phyloP scores from a whole-genome alignment of 2,113 vertebrate genomes.

The Hiodon alosoides region DNA sequence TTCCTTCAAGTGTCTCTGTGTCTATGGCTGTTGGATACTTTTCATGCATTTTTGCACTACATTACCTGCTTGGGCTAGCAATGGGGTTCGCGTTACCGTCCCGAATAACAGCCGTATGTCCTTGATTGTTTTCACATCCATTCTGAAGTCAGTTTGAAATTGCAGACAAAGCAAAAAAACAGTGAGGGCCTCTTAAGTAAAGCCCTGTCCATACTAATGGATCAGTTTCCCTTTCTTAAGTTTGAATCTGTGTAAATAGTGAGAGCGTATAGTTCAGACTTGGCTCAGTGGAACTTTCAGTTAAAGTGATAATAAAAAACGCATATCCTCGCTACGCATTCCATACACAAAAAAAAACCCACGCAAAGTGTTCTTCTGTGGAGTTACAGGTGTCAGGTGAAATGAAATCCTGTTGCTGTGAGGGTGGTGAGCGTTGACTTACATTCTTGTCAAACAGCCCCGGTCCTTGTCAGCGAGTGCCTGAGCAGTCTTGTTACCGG shows the following conservation, averaged over 20 bases:
- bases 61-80: not conserved
- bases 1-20: not conserved
- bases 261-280: too few species aligned
- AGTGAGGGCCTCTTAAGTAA: too few species aligned
- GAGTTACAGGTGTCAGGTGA: not conserved
- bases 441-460: constrained; percentile 15
- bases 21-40: not conserved
- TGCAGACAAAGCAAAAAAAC: too few species aligned
- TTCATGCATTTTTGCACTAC: not conserved
- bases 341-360: not conserved
- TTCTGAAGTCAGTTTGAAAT: not conserved
- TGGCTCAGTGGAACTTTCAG: too few species aligned
- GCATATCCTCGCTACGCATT: not conserved
- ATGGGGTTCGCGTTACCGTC: not conserved
- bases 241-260: too few species aligned
- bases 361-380: not conserved
- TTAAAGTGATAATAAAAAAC: not conserved
- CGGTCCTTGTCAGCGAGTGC: not conserved
- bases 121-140: constrained; percentile 7
- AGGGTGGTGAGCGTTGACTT: constrained; percentile 16
- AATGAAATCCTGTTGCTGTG: not conserved
- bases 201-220: too few species aligned
- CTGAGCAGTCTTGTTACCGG: constrained; percentile 20
- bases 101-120: not conserved
- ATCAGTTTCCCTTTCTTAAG: too few species aligned